phyloP scores from a whole-genome alignment of 2,113 vertebrate species.

The Grammatotria lemairii region DNA sequence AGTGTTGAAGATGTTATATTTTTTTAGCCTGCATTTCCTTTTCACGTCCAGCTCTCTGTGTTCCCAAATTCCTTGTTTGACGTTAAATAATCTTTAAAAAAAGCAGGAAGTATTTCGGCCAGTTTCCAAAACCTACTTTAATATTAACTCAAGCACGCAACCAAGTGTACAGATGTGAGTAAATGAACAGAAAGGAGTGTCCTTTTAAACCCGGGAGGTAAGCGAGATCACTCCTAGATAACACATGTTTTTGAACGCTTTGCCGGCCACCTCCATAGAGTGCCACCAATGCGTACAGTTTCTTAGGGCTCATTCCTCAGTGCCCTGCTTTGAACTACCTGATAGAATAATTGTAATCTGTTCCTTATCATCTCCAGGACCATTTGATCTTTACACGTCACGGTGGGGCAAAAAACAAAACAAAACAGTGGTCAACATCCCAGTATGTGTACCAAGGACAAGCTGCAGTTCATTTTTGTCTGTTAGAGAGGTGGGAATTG shows the following conservation, averaged over 20 bases:
- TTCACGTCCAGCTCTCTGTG: slow-evolving; percentile 7
- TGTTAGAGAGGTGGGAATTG: slow-evolving; percentile 7
- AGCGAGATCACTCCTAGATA: slow-evolving; percentile 60
- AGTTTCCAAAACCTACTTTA: slow-evolving; percentile 65
- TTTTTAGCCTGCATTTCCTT: slow-evolving; percentile 49
- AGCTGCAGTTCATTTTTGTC: neutral
- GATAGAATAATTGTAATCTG: slow-evolving; percentile 68
- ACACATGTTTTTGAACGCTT: slow-evolving; percentile 53
- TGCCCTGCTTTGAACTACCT: slow-evolving; percentile 64
- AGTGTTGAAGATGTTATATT: slow-evolving; percentile 26
- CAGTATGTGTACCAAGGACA: neutral
- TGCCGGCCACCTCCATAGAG: slow-evolving; percentile 31
- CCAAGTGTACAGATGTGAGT: slow-evolving; percentile 69
- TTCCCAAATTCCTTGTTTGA: slow-evolving; percentile 48
- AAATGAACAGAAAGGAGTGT: slow-evolving; percentile 47
- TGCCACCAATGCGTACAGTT: slow-evolving; percentile 55
- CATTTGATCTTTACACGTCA: slow-evolving; percentile 67
- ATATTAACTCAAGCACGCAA: slow-evolving; percentile 69
- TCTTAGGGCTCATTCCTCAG: slow-evolving; percentile 36
- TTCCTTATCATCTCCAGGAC: slow-evolving; percentile 35
- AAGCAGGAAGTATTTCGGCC: slow-evolving; percentile 64
- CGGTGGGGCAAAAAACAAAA: slow-evolving; percentile 15
- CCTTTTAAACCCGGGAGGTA: slow-evolving; percentile 70
- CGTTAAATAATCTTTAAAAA: slow-evolving; percentile 19
- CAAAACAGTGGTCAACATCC: slow-evolving; percentile 41